Evolutionary conservation across 2,797 vertebrate genomes (phyloP).

Genomic region (Pangasius krempfi): DNA sequence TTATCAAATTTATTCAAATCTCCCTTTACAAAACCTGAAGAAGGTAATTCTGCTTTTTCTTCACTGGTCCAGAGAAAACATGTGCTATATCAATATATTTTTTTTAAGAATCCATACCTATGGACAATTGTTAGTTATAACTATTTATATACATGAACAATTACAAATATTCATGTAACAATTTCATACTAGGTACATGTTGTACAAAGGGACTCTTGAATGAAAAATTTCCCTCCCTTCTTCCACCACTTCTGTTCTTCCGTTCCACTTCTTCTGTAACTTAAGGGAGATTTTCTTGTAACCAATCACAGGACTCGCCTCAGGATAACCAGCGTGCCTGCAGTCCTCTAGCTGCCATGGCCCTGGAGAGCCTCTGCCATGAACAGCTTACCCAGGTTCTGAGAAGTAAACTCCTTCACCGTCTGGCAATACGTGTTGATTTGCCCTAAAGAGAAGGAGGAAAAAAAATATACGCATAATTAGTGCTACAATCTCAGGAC

Average conservation of each 20-base stretch:
- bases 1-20: slow-evolving; percentile 23
- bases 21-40: slow-evolving; percentile 8
- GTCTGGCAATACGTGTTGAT: slow-evolving; percentile 97
- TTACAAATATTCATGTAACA: slow-evolving; percentile 15
- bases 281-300: slow-evolving; percentile 2
- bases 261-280: not conserved
- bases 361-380: slow-evolving; percentile 96
- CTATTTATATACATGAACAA: not conserved
- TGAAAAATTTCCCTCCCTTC: not conserved
- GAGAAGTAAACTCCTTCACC: slow-evolving; percentile 96
- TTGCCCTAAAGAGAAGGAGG: slow-evolving; percentile 79
- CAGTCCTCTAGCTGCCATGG: slow-evolving; percentile 78
- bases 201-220: not conserved
- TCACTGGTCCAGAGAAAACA: not conserved
- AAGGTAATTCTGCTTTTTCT: not conserved
- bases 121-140: not conserved
- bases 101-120: not conserved
- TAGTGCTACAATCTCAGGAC: not conserved
- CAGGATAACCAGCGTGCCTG: not conserved
- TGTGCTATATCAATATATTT: not conserved
- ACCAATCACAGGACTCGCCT: slow-evolving; percentile 15
- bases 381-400: slow-evolving; percentile 97
- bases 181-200: not conserved
- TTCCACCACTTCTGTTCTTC: not conserved
- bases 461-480: not conserved